Conservation (phyloP, 2,113 vertebrate genomes). For the Bostrychus sinensis region DNA sequence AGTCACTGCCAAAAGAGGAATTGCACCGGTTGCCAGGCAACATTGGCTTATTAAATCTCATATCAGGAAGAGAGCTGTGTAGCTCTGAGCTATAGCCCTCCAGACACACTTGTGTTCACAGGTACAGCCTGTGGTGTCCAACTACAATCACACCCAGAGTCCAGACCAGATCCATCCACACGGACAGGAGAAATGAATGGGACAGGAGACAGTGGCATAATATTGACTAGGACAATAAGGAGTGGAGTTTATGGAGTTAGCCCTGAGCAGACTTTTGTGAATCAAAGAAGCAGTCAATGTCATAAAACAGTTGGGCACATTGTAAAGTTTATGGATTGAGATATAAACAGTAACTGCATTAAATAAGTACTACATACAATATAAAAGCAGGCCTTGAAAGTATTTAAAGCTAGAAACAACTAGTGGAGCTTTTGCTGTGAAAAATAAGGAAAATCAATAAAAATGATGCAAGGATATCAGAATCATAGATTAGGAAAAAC, state of each 20-base stretch:
- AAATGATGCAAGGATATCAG: no score
- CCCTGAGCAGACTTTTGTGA: background rate
- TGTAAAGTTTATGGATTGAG: no score
- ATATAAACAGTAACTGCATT: no score
- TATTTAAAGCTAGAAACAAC: no score
- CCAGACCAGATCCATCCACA: background rate
- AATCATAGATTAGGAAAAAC: no score
- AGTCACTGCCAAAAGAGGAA: constrained; percentile 69
- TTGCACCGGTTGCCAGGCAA: constrained; percentile 71
- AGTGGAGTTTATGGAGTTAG: no score
- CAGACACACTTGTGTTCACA: constrained; percentile 37
- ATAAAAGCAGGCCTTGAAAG: no score
- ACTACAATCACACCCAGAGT: constrained; percentile 25
- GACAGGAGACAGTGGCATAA: background rate
- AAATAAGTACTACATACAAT: no score
- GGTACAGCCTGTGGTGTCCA: constrained; percentile 42
- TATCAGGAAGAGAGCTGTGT: constrained; percentile 50
- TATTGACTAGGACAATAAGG: no score
- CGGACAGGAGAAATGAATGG: background rate
- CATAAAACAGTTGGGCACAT: background rate
- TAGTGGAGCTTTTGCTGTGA: no score
- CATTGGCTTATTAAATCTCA: constrained; percentile 67
- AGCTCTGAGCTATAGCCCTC: constrained; percentile 59
- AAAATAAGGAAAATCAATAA: no score
- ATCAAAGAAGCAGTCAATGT: background rate